Percentiles rank a stretch among this genome's conserved stretches.
These are phyloP conservation scores for Crioceris asparagi DNA, from an alignment of 2,888 invertebrate species.

Conservation along the genomic window DNA sequence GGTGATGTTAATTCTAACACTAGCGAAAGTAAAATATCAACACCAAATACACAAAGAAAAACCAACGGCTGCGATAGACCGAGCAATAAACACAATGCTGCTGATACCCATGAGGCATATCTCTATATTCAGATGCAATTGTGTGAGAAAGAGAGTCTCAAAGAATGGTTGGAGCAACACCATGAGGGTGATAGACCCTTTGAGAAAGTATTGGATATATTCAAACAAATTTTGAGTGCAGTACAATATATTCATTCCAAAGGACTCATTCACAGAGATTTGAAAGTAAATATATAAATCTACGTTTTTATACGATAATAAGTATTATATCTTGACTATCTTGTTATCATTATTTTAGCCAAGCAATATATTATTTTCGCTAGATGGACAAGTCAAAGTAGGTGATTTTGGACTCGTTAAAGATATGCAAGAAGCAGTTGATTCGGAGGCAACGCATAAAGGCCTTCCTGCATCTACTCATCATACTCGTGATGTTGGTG, in stretches of 20 bases:
- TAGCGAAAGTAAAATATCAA: too few species aligned
- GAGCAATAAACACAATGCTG: too few species aligned
- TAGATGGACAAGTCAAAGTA: slow-evolving; percentile 84
- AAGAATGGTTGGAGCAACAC: slow-evolving; percentile 76
- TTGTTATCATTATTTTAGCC: slow-evolving; percentile 44
- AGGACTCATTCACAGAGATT: slow-evolving; percentile 89
- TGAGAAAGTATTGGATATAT: slow-evolving; percentile 50
- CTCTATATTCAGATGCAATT: slow-evolving; percentile 98
- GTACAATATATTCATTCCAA: slow-evolving; percentile 91
- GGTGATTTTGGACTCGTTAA: slow-evolving; percentile 99
- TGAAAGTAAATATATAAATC: slow-evolving; percentile 56
- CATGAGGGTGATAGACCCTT: slow-evolving; percentile 39
- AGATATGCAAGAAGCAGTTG: slow-evolving; percentile 55
- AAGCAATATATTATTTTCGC: slow-evolving; percentile 87
- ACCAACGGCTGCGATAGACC: too few species aligned
- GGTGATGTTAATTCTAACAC: too few species aligned
- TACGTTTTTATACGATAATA: not conserved
- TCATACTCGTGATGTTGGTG: slow-evolving; percentile 56
- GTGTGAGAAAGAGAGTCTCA: slow-evolving; percentile 77
- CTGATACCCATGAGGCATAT: too few species aligned
- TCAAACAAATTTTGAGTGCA: slow-evolving; percentile 85
- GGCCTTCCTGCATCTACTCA: slow-evolving; percentile 21
- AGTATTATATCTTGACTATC: not conserved
- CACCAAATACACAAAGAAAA: too few species aligned
- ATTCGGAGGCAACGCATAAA: slow-evolving; percentile 38